phyloP scores from a whole-genome alignment of 2,797 vertebrate species.

The Chelidonichthys spinosus region DNA sequence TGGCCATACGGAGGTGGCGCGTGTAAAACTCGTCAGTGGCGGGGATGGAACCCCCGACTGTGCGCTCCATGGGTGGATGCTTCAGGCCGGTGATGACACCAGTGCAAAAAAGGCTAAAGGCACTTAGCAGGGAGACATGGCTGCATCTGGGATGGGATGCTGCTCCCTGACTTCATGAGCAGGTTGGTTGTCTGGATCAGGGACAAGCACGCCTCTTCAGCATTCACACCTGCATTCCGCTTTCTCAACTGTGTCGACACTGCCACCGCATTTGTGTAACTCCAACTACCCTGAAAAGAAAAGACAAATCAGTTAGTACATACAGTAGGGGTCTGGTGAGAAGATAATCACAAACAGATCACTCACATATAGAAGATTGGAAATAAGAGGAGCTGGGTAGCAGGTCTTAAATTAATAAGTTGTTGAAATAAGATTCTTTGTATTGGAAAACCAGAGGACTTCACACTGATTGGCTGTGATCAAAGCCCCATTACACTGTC shows the following conservation, averaged over 20 bases:
- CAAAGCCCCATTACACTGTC: neutral
- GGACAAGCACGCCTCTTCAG: constrained; percentile 43
- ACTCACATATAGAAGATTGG: constrained; percentile 3
- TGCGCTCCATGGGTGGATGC: constrained; percentile 91
- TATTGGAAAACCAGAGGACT: constrained; percentile 13
- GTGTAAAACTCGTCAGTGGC: constrained; percentile 95
- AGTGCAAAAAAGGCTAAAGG: constrained; percentile 77
- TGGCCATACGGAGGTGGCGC: constrained; percentile 91
- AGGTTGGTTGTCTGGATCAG: constrained; percentile 58
- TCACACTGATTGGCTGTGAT: constrained; percentile 21
- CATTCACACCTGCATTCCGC: constrained; percentile 57
- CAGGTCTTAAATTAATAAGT: constrained; percentile 18
- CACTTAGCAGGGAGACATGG: constrained; percentile 82
- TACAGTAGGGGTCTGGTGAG: neutral
- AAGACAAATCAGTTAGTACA: constrained; percentile 39
- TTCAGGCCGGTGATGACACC: constrained; percentile 95
- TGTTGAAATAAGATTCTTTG: constrained; percentile 20
- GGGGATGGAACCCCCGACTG: constrained; percentile 88
- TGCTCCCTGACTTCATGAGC: constrained; percentile 65
- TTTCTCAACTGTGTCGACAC: constrained; percentile 4
- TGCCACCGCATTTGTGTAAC: constrained; percentile 36
- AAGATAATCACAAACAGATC: constrained; percentile 11
- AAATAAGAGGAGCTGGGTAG: constrained; percentile 1
- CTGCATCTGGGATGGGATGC: constrained; percentile 55
- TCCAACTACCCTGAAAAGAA: constrained; percentile 59